Evolutionary conservation across 1,140 invertebrate genomes (phyloP).

Genomic region (Zaprionus kolodkinae): DNA sequence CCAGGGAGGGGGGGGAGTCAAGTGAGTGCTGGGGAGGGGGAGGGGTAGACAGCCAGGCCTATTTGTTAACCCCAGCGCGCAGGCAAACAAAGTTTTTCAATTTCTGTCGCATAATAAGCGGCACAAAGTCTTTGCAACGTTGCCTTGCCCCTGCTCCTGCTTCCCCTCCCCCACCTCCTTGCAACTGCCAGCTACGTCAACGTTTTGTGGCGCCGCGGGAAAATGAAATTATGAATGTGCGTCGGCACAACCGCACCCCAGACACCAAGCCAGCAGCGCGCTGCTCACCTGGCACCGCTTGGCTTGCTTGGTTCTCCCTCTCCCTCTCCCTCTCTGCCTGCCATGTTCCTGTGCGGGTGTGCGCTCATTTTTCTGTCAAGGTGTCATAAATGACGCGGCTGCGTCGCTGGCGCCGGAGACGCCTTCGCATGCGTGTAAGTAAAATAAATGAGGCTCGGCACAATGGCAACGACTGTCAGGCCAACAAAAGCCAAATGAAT

Average conservation of each 20-base stretch:
- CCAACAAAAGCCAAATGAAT: constrained; percentile 79
- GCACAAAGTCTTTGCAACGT: constrained; percentile 50
- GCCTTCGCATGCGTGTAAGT: constrained; percentile 72
- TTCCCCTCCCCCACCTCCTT: neutral
- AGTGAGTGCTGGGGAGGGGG: neutral
- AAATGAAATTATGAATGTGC: constrained; percentile 83
- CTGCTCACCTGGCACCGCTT: constrained; percentile 43
- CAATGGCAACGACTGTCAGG: constrained; percentile 59
- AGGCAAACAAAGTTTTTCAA: constrained; percentile 81
- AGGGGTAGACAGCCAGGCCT: constrained; percentile 51
- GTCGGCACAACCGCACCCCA: constrained; percentile 75
- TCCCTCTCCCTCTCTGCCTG: neutral
- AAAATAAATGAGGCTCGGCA: constrained; percentile 80
- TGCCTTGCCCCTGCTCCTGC: neutral
- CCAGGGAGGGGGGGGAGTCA: neutral
- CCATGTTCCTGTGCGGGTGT: constrained; percentile 23
- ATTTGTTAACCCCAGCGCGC: constrained; percentile 79
- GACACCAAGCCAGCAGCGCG: constrained; percentile 50
- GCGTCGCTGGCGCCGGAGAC: constrained; percentile 46
- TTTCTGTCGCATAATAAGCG: constrained; percentile 81
- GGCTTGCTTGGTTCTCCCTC: neutral
- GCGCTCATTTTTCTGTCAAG: constrained; percentile 80
- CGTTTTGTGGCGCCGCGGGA: constrained; percentile 44
- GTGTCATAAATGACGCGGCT: constrained; percentile 78
- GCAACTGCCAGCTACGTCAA: neutral